Conservation (phyloP, 2,888 invertebrate species). For the Baronia brevicornis region DNA sequence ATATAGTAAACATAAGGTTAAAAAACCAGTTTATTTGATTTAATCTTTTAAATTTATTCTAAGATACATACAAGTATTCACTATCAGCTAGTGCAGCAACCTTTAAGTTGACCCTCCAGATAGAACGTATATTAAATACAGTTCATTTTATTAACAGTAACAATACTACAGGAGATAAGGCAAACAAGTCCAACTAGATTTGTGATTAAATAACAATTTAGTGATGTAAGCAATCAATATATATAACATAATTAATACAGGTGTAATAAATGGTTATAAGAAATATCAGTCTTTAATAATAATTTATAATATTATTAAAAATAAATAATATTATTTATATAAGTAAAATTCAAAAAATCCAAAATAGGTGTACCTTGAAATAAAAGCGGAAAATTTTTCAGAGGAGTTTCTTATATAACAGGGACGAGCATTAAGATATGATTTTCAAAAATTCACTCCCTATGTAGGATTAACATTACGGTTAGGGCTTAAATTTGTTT, state of each 20-base stretch:
- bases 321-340: neutral
- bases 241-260: too few species aligned
- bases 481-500: too few species aligned
- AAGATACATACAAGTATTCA: constrained; percentile 5
- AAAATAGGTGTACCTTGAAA: neutral
- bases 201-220: constrained; percentile 6
- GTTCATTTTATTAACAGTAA: constrained; percentile 8
- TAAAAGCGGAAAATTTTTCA: too few species aligned
- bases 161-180: constrained; percentile 7
- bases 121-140: constrained; percentile 10
- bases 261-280: too few species aligned
- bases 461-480: too few species aligned
- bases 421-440: too few species aligned
- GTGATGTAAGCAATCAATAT: neutral
- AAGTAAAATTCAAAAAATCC: neutral
- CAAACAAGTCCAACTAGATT: constrained; percentile 3
- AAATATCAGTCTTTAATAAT: too few species aligned
- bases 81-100: constrained; percentile 5
- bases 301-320: too few species aligned
- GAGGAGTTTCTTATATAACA: too few species aligned
- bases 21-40: too few species aligned
- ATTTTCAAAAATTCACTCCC: too few species aligned
- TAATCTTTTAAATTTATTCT: neutral
- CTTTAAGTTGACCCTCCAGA: constrained; percentile 14
- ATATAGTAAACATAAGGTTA: too few species aligned